A percentile compares a stretch with the other conserved stretches of the same genome.
These are phyloP conservation scores for Graptemys geographica DNA, from an alignment of 2,797 vertebrate species.

Conservation along the genomic window DNA sequence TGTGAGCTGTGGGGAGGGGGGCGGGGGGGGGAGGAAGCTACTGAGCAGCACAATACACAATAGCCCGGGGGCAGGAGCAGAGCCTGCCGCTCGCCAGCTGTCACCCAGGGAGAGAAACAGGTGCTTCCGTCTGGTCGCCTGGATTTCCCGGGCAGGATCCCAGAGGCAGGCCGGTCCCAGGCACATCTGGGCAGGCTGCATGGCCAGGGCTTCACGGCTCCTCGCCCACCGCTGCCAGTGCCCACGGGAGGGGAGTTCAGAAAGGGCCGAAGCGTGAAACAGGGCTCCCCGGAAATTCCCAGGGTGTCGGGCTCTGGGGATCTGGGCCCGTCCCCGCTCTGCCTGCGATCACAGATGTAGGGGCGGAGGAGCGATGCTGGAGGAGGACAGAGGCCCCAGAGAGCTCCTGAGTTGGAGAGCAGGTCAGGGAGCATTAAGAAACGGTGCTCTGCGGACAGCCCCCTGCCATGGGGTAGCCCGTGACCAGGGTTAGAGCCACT, in stretches of 20 bases:
- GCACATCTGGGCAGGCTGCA: neutral
- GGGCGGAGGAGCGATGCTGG: neutral
- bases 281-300: neutral
- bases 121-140: neutral
- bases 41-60: neutral
- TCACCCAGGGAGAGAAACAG: neutral
- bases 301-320: neutral
- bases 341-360: no score
- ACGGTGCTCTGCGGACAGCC: neutral
- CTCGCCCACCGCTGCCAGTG: neutral
- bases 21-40: neutral
- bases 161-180: no score
- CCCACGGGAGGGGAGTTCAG: neutral
- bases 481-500: neutral
- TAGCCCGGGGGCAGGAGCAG: neutral
- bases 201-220: neutral
- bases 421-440: neutral
- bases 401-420: neutral
- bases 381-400: neutral
- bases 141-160: neutral
- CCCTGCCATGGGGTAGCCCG: neutral
- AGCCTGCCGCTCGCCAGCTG: neutral
- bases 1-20: no score
- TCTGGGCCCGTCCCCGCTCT: neutral
- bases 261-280: neutral